These are phyloP conservation scores for Cyrtorhinus lividipennis DNA, from an alignment of 1,140 invertebrate species.

Conservation along the genomic window DNA sequence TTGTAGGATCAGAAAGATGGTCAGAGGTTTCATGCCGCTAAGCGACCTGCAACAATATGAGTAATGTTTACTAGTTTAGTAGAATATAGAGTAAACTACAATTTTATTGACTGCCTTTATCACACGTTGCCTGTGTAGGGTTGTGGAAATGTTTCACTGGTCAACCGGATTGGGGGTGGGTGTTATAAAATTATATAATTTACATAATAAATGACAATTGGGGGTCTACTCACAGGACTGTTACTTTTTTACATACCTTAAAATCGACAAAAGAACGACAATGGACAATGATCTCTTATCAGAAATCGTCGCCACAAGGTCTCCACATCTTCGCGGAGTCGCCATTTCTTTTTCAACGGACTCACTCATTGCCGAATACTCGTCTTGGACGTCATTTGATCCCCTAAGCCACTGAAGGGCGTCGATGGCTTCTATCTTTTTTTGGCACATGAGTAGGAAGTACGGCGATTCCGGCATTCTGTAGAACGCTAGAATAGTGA, in stretches of 20 bases:
- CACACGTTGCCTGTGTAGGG: too few relatives aligned
- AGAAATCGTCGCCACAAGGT: slow-evolving; percentile 2
- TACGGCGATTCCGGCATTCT: slow-evolving; percentile 32
- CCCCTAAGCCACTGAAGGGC: slow-evolving; percentile 19
- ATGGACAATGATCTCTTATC: neutral
- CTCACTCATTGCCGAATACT: slow-evolving; percentile 14
- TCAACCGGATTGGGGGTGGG: too few relatives aligned
- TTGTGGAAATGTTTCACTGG: too few relatives aligned
- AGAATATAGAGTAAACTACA: too few relatives aligned
- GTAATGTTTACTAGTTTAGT: too few relatives aligned
- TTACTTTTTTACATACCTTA: too few relatives aligned
- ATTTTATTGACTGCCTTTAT: too few relatives aligned
- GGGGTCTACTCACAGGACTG: too few relatives aligned
- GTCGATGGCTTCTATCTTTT: slow-evolving; percentile 15
- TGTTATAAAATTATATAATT: too few relatives aligned
- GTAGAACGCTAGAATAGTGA: slow-evolving; percentile 27
- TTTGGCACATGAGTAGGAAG: slow-evolving; percentile 17
- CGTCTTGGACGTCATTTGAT: slow-evolving; percentile 15
- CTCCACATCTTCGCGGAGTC: slow-evolving; percentile 1
- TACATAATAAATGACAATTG: too few relatives aligned
- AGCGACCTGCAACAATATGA: neutral
- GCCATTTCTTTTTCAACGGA: slow-evolving; percentile 15
- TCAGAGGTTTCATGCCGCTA: slow-evolving; percentile 11
- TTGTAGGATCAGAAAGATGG: slow-evolving; percentile 25
- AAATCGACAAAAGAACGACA: neutral